Base-by-base conservation (phyloP, 2,888 invertebrate genomes). In the Synergus itoensis region DNA sequence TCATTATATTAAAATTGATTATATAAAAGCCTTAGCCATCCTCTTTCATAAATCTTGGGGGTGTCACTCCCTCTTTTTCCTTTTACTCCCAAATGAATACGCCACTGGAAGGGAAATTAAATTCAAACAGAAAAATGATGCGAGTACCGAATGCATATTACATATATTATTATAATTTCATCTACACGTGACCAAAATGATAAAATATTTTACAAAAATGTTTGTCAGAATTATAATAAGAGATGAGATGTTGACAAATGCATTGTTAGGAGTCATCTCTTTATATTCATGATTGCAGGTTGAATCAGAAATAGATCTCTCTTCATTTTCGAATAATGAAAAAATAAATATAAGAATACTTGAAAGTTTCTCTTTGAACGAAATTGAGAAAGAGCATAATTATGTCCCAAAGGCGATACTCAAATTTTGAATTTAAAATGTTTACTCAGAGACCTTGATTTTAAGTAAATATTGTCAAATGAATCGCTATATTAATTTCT, bases 101-200 rank as follows among this genome's bases (percentile, higher is more conserved):
- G 73, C 73, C 73, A n/a, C 53, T 73, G 53, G n/a, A 73, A 73
- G 45, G 53, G 36, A 73, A 73, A 73, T 73, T 73, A 73, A 73
- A 73, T 48, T 53, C 28, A 73, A 36, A 40, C 36, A 36, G 48
- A 73, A 73, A 73, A 53, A 48, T 48, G 48, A 73, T 73, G 53
- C 73, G 53, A 36, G n/a, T 36, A 14, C 36, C 48, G 48, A 53
- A 53, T 73, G 45, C 48, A 43, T n/a, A 48, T 45, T 45, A 28
- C 3, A 64, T 41, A 12, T 18, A 65, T 65, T 65, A 40, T 65
- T 40, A 11, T 43, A 36, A 5, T 36, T 36, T 28, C 45, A 69
- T 65, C 14, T 43, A 21, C 43, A 43, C 43, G 45, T 16, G 53
- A n/a, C n/a, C n/a, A n/a, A 53, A 53, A 53, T 53, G n/a, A 18